Base-by-base conservation (phyloP, 2,888 invertebrate genomes). In the Sphecodes monilicornis region DNA sequence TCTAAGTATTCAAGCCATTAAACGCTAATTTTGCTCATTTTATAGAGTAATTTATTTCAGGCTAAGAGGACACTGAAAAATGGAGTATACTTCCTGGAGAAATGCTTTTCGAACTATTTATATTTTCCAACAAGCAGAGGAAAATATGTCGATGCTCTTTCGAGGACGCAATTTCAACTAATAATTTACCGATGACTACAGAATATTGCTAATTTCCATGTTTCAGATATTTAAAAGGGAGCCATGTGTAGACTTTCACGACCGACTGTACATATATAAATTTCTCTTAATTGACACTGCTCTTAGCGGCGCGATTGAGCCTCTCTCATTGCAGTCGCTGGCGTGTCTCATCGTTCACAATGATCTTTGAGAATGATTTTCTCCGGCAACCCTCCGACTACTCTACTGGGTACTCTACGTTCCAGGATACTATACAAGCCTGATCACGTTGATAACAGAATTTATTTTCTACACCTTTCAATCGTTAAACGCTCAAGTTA, bases 41-140 rank as follows among this genome's bases (percentile, higher is more conserved):
- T 1, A n/a, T 11, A n/a, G 3, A n/a, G n/a, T n/a, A 10, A n/a
- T 1, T n/a, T 10, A 3, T 54, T n/a, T 0, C 8, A 4, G 4
- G 11, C n/a, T 11, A n/a, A n/a, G 43, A 54, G 3, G n/a, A 54
- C 54, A 11, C 3, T n/a, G 3, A 10, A n/a, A 54, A n/a, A 0
- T n/a, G 11, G 3, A n/a, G 11, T 3, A n/a, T 3, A 11, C 3
- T 54, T n/a, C n/a, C n/a, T 3, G 3, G 11, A 4, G 10, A 54
- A n/a, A 11, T 54, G 11, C 10, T n/a, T n/a, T 3, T n/a, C 3
- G n/a, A n/a, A 3, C 11, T n/a, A 3, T n/a, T 54, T 54, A 11
- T 54, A 54, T 54, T 11, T n/a, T n/a, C 50, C 1, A 5, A 50
- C 6, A 22, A 50, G 8, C 50, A 50, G 22, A 22, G 46, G 6